phyloP scores from a whole-genome alignment of 2,797 vertebrate species.

The Hyperoplus immaculatus region DNA sequence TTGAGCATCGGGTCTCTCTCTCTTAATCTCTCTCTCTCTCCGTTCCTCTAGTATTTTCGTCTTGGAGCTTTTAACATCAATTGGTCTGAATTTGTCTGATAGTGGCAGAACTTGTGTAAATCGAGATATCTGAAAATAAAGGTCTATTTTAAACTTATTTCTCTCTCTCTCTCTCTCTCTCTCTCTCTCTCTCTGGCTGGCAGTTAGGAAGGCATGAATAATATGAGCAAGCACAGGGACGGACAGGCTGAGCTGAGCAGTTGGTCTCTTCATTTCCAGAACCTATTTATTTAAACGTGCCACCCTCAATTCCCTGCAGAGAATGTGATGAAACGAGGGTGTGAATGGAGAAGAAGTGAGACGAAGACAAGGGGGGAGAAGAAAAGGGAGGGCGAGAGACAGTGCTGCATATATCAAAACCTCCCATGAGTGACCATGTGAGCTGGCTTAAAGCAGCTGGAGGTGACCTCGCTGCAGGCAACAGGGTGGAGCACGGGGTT shows the following conservation, averaged over 20 bases:
- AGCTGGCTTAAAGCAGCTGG: conserved; percentile 58
- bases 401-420: conserved; percentile 39
- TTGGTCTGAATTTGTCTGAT: too few species aligned
- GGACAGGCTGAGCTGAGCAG: conserved; percentile 43
- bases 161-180: conserved; percentile 46
- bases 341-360: conserved; percentile 30
- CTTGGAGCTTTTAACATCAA: too few species aligned
- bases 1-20: conserved; percentile 61
- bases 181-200: conserved; percentile 34
- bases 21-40: conserved; percentile 29
- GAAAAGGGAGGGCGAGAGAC: conserved; percentile 7
- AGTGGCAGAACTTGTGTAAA: too few species aligned
- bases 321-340: conserved; percentile 55
- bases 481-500: conserved; percentile 33
- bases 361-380: neutral
- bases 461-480: conserved; percentile 69
- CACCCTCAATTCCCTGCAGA: conserved; percentile 40
- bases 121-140: too few species aligned
- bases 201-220: conserved; percentile 61
- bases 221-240: conserved; percentile 44
- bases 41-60: too few species aligned
- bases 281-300: conserved; percentile 64
- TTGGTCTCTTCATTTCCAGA: conserved; percentile 58
- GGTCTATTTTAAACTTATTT: neutral
- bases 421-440: conserved; percentile 52